A percentile compares a stretch with the other conserved stretches of the same genome.
phyloP scores from a whole-genome alignment of 2,888 invertebrate species.

The Byasa hedistus region DNA sequence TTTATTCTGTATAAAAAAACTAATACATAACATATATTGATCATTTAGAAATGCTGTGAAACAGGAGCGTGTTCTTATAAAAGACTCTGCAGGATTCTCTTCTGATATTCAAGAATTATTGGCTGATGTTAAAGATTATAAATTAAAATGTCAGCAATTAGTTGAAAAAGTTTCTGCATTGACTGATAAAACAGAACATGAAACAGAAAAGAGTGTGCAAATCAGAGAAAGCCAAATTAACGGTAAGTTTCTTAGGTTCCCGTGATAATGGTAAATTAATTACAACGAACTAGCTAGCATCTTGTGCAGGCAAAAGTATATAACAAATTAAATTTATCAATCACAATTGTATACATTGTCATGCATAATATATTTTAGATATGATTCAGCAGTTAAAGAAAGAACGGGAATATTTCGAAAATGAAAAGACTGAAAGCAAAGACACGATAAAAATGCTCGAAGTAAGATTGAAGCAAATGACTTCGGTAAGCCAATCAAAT shows the following conservation, averaged over 20 bases:
- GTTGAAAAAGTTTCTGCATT: slow-evolving; percentile 71
- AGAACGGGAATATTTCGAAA: slow-evolving; percentile 77
- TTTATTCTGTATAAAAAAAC: too few relatives aligned
- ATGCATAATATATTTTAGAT: slow-evolving; percentile 55
- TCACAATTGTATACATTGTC: too few relatives aligned
- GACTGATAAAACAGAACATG: slow-evolving; percentile 62
- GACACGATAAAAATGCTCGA: slow-evolving; percentile 78
- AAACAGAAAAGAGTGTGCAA: slow-evolving; percentile 72
- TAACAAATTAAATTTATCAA: too few relatives aligned
- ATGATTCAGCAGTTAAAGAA: slow-evolving; percentile 78
- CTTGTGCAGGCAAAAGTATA: too few relatives aligned
- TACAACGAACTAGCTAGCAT: too few relatives aligned
- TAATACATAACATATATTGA: too few relatives aligned
- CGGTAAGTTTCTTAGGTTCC: slow-evolving; percentile 50
- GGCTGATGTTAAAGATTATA: slow-evolving; percentile 70
- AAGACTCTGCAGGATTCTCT: slow-evolving; percentile 73
- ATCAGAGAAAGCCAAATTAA: slow-evolving; percentile 78
- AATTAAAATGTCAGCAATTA: slow-evolving; percentile 64
- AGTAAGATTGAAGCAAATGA: slow-evolving; percentile 80
- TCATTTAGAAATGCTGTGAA: slow-evolving; percentile 70
- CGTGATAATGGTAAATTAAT: background rate
- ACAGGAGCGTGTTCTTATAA: slow-evolving; percentile 72
- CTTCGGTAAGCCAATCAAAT: slow-evolving; percentile 50
- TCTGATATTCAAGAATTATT: slow-evolving; percentile 73
- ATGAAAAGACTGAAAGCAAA: slow-evolving; percentile 76